A percentile compares a stretch with the other conserved stretches of the same genome.
These are phyloP conservation scores for Drosophila truncata DNA, from an alignment of 1,140 invertebrate genomes.

Conservation along the genomic window DNA sequence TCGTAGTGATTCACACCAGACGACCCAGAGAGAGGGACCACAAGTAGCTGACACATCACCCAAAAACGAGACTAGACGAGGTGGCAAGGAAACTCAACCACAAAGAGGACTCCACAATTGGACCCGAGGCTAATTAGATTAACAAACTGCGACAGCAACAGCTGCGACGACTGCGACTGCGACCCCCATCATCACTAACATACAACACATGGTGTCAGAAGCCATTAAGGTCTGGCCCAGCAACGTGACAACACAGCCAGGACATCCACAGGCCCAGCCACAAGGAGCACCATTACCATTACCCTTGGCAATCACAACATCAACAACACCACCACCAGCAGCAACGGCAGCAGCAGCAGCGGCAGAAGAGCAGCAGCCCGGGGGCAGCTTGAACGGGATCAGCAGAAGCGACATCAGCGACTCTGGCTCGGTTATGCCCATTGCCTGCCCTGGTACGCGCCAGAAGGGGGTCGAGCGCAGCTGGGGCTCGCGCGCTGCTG, in stretches of 20 bases:
- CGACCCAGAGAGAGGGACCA: too few species aligned
- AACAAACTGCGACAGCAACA: background rate
- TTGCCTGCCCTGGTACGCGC: constrained; percentile 43
- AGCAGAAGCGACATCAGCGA: constrained; percentile 17
- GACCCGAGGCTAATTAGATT: constrained; percentile 32
- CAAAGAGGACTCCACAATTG: constrained; percentile 20
- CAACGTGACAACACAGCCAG: constrained; percentile 34
- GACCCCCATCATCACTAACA: too few species aligned
- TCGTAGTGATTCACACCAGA: background rate
- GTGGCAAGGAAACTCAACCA: background rate
- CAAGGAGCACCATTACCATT: constrained; percentile 25
- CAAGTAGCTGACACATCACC: constrained; percentile 8
- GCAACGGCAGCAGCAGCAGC: constrained; percentile 2
- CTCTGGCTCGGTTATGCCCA: constrained; percentile 64
- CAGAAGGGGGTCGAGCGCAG: constrained; percentile 23
- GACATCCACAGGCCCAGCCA: background rate
- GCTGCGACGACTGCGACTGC: background rate
- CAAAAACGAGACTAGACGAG: background rate
- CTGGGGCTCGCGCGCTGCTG: constrained; percentile 17
- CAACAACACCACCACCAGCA: background rate
- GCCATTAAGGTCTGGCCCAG: constrained; percentile 47
- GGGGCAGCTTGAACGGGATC: background rate
- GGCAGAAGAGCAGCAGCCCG: background rate
- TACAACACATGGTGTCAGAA: background rate
- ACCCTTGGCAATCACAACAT: constrained; percentile 7